Conservation (phyloP, 2,797 vertebrate genomes). For the Myotis planiceps region DNA sequence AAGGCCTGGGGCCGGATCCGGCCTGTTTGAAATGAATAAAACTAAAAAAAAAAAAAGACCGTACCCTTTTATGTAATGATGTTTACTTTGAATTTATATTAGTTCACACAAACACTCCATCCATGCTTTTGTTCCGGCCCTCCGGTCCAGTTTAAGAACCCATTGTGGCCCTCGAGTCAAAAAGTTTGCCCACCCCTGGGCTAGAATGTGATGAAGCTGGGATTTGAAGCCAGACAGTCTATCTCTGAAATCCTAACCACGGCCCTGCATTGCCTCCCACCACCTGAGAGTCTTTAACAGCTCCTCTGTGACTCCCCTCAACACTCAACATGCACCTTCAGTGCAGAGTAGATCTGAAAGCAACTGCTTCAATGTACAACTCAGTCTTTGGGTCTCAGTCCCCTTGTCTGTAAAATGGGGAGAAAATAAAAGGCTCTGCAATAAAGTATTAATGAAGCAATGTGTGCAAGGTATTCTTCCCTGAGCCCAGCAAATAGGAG, state of each 20-base stretch:
- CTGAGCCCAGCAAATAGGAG: not conserved
- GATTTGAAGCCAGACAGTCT: not conserved
- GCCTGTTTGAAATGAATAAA: no score
- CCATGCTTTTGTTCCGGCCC: no score
- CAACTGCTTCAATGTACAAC: not conserved
- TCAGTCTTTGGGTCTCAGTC: not conserved
- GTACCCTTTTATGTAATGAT: no score
- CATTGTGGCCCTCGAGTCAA: no score
- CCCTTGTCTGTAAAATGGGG: not conserved
- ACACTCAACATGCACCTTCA: not conserved
- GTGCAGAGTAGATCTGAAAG: not conserved
- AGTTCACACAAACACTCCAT: no score
- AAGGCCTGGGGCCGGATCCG: not conserved
- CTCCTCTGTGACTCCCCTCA: not conserved
- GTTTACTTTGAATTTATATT: no score
- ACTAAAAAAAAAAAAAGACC: no score
- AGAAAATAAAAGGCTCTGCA: not conserved
- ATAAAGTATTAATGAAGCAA: not conserved
- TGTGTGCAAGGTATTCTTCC: not conserved
- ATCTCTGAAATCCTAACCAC: not conserved
- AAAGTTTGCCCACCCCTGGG: no score
- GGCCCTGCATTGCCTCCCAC: not conserved
- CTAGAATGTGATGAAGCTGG: not conserved
- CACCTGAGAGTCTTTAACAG: accelerated
- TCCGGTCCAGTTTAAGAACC: no score